Base-by-base conservation (phyloP, 2,888 invertebrate genomes). In the Orgyia antiqua region DNA sequence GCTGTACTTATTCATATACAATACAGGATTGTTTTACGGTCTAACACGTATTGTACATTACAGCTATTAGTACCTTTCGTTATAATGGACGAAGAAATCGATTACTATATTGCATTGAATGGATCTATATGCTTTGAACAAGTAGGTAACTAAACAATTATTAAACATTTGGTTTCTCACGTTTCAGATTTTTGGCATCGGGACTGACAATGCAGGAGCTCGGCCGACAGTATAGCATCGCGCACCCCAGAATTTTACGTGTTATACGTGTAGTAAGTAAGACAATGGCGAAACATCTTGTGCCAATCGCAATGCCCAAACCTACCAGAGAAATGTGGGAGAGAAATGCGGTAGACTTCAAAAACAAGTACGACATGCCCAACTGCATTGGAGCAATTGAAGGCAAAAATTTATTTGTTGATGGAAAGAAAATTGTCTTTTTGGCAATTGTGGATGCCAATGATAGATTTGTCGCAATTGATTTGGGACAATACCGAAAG, bases 361-460 rank as follows among this genome's bases (percentile, higher is more conserved):
- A 12, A 13, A 6, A 17, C 4, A 24, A 10, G 8, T 24, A 6
- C n/a, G 12, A 30, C 9, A 24, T 30, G 30, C 30, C 30, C 18
- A 24, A 24, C 8, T 30, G 30, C 13, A 30, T 30, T 4, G 30
- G 30, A 4, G 30, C 30, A 2, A 10, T 30, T 3, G 30, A 30
- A 6, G 30, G 24, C 10, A 30, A 24, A 4, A 30, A 24, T 3
- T 13, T 30, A 12, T 6, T 10, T 1, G 12, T 24, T 4, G 18
- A 30, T 9, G 6, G 19, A 1, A 10, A 24, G 3, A 30, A 19
- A 13, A 7, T 30, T 2, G 30, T 24, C 12, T 13, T 30, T 5
- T 18, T 30, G 1, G 30, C 30, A 1, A 6, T 30, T 10, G 24
- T 24, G 2, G 30, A 30, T 9, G 30, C 30, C 13, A 7, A 4